phyloP scores from a whole-genome alignment of 2,113 vertebrate species.

The Lates calcarifer region DNA sequence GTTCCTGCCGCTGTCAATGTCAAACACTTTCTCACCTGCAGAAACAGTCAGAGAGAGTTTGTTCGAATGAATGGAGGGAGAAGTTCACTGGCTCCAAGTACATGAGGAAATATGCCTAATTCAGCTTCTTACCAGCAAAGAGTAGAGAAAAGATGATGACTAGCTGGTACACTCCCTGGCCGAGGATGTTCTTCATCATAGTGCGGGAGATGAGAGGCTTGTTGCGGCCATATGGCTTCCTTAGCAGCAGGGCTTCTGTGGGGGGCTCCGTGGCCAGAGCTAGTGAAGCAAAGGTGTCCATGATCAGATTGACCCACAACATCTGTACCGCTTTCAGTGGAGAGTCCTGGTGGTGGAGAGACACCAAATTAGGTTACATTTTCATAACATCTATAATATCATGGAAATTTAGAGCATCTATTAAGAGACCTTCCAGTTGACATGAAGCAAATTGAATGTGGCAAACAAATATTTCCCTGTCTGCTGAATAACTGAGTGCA shows the following conservation, averaged over 20 bases:
- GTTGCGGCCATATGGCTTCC: constrained; percentile 98
- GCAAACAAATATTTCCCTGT: neutral
- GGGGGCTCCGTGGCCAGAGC: constrained; percentile 98
- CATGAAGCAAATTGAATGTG: neutral
- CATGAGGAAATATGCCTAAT: neutral
- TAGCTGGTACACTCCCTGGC: constrained; percentile 96
- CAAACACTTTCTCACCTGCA: constrained; percentile 94
- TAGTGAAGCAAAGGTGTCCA: constrained; percentile 98
- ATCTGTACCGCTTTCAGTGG: constrained; percentile 99
- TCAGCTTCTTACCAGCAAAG: constrained; percentile 90
- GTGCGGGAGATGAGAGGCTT: constrained; percentile 99
- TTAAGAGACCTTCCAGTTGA: neutral
- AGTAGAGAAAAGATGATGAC: constrained; percentile 95
- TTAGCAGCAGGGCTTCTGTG: constrained; percentile 94
- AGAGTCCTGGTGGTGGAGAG: constrained; percentile 88
- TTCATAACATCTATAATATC: neutral
- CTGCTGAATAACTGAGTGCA: too few relatives aligned
- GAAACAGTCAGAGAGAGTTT: neutral
- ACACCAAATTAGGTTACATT: neutral
- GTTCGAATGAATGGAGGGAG: neutral
- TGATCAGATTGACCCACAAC: constrained; percentile 99
- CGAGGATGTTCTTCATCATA: constrained; percentile 99
- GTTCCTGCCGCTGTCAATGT: constrained; percentile 96
- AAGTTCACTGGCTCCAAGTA: neutral
- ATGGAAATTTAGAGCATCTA: neutral